Evolutionary conservation across 2,113 vertebrate genomes (phyloP).

Genomic region (Hippocampus barbouri): DNA sequence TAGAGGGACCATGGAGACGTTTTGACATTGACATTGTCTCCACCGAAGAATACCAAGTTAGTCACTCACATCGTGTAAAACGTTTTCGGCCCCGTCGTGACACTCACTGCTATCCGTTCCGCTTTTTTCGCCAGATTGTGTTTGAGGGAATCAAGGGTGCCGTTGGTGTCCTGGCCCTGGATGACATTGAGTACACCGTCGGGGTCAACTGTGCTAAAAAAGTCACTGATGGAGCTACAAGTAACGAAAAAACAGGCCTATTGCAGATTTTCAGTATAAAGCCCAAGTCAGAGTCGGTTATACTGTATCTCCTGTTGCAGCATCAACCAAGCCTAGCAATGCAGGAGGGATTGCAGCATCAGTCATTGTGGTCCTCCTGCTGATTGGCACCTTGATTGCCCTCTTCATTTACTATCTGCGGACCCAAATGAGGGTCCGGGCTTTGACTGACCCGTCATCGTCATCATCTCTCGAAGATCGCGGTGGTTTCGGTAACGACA

Average conservation of each 20-base stretch:
- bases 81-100: neutral
- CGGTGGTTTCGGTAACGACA: conserved; percentile 42
- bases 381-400: conserved; percentile 46
- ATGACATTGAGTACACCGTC: conserved; percentile 68
- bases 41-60: conserved; percentile 69
- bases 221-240: conserved; percentile 26
- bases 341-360: conserved; percentile 50
- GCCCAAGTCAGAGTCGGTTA: no score
- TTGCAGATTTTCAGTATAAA: neutral
- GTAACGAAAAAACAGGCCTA: conserved; percentile 41
- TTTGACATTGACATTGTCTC: conserved; percentile 61
- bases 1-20: conserved; percentile 49
- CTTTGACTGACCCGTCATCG: neutral
- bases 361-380: conserved; percentile 61
- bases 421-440: neutral
- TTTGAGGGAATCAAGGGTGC: conserved; percentile 70
- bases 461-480: neutral
- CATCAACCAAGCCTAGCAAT: conserved; percentile 6
- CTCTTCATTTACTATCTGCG: conserved; percentile 60
- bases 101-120: neutral
- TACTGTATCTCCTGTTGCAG: conserved; percentile 25
- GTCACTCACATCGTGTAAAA: neutral
- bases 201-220: conserved; percentile 62
- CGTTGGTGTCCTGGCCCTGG: conserved; percentile 61
- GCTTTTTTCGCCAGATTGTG: conserved; percentile 61